Conservation (phyloP, 2,797 vertebrate genomes). For the Luscinia megarhynchos region DNA sequence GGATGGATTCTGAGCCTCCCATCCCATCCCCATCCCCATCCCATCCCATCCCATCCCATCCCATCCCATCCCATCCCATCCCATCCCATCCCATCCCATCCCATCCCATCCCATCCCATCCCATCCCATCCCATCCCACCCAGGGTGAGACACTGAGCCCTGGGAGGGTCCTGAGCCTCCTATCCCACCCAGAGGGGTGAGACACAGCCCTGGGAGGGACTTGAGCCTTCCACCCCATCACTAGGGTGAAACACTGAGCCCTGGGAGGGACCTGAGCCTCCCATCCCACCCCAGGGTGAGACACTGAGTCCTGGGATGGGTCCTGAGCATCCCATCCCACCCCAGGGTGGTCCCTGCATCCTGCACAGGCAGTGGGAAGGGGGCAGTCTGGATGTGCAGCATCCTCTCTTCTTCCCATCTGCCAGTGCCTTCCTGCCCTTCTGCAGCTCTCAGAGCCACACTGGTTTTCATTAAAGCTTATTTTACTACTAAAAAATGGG, state of each 20-base stretch:
- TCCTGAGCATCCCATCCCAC: not conserved
- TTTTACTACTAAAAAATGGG: not conserved
- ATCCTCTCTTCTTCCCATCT: accelerated
- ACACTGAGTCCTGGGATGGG: accelerated
- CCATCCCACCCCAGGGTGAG: not conserved
- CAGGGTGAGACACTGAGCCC: not conserved
- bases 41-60: accelerated
- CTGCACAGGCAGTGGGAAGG: accelerated
- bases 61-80: accelerated
- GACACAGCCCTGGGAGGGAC: not conserved
- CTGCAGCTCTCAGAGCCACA: not conserved
- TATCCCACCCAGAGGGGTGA: not conserved
- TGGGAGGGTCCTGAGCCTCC: not conserved
- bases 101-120: accelerated
- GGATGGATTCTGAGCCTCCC: not conserved
- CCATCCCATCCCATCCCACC: accelerated
- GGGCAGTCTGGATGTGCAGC: not conserved
- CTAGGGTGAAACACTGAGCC: not conserved
- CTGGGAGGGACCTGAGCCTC: not conserved
- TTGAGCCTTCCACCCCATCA: not conserved
- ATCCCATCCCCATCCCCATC: not conserved
- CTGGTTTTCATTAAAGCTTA: not conserved
- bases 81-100: accelerated
- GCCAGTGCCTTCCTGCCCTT: not conserved
- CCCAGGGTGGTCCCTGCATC: not conserved